Conservation (phyloP, 1,140 invertebrate genomes). For the Andrena cerasifolii region DNA sequence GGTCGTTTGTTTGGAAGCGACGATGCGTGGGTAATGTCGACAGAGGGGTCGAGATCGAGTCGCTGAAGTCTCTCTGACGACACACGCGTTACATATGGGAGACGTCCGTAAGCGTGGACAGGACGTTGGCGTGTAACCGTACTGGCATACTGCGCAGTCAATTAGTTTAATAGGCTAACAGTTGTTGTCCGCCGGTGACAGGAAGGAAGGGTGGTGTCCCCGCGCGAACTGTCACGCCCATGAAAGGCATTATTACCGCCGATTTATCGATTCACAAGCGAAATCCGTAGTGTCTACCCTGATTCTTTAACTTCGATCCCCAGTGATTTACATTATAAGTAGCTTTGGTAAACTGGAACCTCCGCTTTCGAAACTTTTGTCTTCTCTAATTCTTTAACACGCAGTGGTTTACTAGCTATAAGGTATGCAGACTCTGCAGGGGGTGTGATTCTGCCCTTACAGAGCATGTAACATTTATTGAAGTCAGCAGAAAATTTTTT, state of each 20-base stretch:
- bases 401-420: too few relatives aligned
- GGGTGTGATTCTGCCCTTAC: too few relatives aligned
- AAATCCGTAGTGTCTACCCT: not conserved
- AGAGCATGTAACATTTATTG: too few relatives aligned
- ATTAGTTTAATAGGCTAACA: constrained; percentile 82
- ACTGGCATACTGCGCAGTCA: constrained; percentile 77
- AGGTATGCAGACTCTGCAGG: too few relatives aligned
- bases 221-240: constrained; percentile 34
- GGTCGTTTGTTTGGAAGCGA: constrained; percentile 67
- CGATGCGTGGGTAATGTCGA: constrained; percentile 75
- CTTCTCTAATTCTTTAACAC: too few relatives aligned
- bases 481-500: too few relatives aligned
- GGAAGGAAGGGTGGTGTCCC: constrained; percentile 57
- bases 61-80: constrained; percentile 54
- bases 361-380: too few relatives aligned
- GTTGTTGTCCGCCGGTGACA: constrained; percentile 73
- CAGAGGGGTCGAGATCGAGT: constrained; percentile 69
- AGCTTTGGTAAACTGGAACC: too few relatives aligned
- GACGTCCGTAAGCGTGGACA: constrained; percentile 17
- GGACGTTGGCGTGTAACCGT: constrained; percentile 44
- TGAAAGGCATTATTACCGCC: constrained; percentile 36
- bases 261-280: constrained; percentile 22
- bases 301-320: constrained; percentile 13
- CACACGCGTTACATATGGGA: constrained; percentile 23
- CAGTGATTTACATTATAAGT: too few relatives aligned